These are phyloP conservation scores for Buphagus erythrorhynchus DNA, from an alignment of 2,797 vertebrate species.

Conservation along the genomic window DNA sequence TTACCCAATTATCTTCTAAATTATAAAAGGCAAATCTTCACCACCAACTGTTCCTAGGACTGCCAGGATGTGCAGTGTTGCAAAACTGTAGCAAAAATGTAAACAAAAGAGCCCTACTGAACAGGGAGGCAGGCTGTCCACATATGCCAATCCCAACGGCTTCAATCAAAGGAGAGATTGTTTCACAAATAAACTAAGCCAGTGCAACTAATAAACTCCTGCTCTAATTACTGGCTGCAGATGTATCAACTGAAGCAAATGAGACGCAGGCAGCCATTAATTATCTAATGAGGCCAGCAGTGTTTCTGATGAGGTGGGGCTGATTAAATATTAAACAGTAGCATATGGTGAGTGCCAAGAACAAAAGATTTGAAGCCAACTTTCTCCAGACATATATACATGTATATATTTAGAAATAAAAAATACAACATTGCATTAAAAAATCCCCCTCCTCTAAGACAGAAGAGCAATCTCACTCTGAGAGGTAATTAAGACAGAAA, in stretches of 20 bases:
- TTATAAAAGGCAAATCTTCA: constrained; percentile 81
- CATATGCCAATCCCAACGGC: constrained; percentile 75
- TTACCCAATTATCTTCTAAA: constrained; percentile 83
- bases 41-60: constrained; percentile 78
- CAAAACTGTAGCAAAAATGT: constrained; percentile 79
- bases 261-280: constrained; percentile 83
- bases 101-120: constrained; percentile 79
- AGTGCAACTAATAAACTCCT: constrained; percentile 84
- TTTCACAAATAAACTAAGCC: constrained; percentile 82
- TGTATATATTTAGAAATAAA: not conserved
- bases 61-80: constrained; percentile 72
- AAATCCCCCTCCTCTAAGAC: not conserved
- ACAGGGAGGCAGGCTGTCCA: constrained; percentile 73
- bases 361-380: constrained; percentile 71
- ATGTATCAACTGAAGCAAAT: constrained; percentile 85
- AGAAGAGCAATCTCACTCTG: constrained; percentile 50
- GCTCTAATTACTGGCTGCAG: constrained; percentile 87
- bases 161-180: constrained; percentile 79
- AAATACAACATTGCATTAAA: not conserved
- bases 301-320: constrained; percentile 84
- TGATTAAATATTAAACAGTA: constrained; percentile 89
- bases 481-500: constrained; percentile 80
- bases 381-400: not conserved
- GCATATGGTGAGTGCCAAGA: constrained; percentile 83
- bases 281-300: constrained; percentile 87